Percentiles rank a stretch among this genome's conserved stretches.
Evolutionary conservation across 2,797 vertebrate genomes (phyloP).

Genomic region (Tokudaia tokunoshimensis): DNA sequence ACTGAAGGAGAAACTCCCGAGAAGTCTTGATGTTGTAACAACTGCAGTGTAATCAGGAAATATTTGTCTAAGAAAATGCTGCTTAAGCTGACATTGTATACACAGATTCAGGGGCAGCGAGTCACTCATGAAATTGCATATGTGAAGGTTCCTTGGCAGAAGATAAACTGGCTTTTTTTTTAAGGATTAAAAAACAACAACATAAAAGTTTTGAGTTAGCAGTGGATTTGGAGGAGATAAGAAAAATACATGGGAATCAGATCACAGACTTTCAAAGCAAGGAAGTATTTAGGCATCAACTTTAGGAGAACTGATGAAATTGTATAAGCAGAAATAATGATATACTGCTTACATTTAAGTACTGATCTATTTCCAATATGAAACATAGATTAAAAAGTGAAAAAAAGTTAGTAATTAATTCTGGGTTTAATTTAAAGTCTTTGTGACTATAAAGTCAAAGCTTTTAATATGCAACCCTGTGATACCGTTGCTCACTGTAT

Average conservation of each 20-base stretch:
- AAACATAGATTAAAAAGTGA: constrained; percentile 32
- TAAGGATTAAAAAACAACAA: background rate
- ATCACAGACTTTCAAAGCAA: background rate
- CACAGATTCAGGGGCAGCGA: background rate
- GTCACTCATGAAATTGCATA: background rate
- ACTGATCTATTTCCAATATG: background rate
- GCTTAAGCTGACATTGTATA: background rate
- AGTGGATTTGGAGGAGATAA: background rate
- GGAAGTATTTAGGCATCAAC: background rate
- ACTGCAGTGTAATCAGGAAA: background rate
- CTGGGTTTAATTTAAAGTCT: constrained; percentile 18
- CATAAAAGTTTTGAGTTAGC: constrained; percentile 5
- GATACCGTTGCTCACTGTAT: background rate
- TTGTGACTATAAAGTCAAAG: background rate
- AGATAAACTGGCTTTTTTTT: constrained; percentile 33
- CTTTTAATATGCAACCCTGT: background rate
- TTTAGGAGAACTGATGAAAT: constrained; percentile 37
- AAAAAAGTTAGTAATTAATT: background rate
- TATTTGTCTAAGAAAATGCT: background rate
- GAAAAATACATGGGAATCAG: background rate
- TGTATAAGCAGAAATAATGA: background rate
- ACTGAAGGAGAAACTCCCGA: background rate
- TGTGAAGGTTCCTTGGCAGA: background rate
- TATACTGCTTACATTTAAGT: background rate
- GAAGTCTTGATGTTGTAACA: background rate